Evolutionary conservation across 2,888 invertebrate species (phyloP).

Genomic region (Colletes collaris): DNA sequence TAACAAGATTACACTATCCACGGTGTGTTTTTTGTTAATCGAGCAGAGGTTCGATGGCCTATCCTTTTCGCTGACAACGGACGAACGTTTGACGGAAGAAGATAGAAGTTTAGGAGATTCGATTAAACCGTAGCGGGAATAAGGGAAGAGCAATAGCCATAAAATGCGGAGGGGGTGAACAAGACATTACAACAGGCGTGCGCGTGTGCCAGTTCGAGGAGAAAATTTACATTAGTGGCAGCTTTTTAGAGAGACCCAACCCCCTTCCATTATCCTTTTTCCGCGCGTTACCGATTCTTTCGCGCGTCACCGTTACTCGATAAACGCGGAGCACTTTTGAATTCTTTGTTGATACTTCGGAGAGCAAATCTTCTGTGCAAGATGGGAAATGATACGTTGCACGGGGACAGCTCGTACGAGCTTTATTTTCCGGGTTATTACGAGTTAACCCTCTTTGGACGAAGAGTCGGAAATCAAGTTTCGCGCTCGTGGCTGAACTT

Average conservation of each 20-base stretch:
- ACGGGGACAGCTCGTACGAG: not conserved
- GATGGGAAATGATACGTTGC: not conserved
- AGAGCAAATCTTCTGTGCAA: not conserved
- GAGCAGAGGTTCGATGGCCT: not conserved
- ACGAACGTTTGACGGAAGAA: slow-evolving; percentile 38
- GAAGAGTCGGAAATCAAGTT: not conserved
- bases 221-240: slow-evolving; percentile 57
- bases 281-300: slow-evolving; percentile 21
- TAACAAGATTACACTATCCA: slow-evolving; percentile 29
- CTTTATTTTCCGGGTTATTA: not conserved
- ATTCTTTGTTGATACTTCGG: not conserved
- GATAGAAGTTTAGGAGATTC: slow-evolving; percentile 25
- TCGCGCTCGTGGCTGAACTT: too few relatives aligned
- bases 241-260: slow-evolving; percentile 46
- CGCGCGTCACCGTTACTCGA: slow-evolving; percentile 17
- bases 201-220: slow-evolving; percentile 42
- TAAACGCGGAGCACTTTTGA: slow-evolving; percentile 4
- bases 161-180: slow-evolving; percentile 46
- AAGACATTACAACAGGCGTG: slow-evolving; percentile 40
- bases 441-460: too few relatives aligned
- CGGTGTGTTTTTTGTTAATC: slow-evolving; percentile 39
- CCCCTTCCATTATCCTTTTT: slow-evolving; percentile 6
- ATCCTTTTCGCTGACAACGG: slow-evolving; percentile 1
- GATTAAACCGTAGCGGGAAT: slow-evolving; percentile 48
- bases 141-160: slow-evolving; percentile 43